These are phyloP conservation scores for Polyommatus iphigenia DNA, from an alignment of 2,888 invertebrate genomes.

Conservation along the genomic window DNA sequence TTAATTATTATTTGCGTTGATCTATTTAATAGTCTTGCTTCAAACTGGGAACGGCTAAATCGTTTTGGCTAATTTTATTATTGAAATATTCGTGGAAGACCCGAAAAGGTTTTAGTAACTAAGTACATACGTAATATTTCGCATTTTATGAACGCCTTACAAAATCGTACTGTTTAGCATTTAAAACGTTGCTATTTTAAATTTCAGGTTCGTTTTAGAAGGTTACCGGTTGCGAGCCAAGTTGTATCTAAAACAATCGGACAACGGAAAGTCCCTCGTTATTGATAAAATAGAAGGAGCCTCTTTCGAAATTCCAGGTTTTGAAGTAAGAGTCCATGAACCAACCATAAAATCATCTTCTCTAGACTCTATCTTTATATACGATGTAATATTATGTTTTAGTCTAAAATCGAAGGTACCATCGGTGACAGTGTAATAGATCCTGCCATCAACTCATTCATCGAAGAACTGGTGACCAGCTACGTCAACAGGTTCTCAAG, in stretches of 20 bases:
- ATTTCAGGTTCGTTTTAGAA: constrained; percentile 58
- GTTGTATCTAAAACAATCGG: constrained; percentile 59
- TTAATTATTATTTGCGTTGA: too few relatives aligned
- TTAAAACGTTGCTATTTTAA: not conserved
- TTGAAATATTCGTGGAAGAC: too few relatives aligned
- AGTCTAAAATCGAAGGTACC: constrained; percentile 65
- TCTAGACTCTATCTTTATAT: too few relatives aligned
- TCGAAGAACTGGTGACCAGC: constrained; percentile 63
- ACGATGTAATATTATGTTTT: constrained; percentile 39
- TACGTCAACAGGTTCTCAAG: constrained; percentile 66
- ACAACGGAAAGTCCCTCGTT: constrained; percentile 55
- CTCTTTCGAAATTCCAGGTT: constrained; percentile 52
- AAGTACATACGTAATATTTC: too few relatives aligned
- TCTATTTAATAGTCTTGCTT: too few relatives aligned
- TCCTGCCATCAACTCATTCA: constrained; percentile 61
- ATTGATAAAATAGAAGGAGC: constrained; percentile 57
- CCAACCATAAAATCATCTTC: too few relatives aligned
- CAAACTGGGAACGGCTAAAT: too few relatives aligned
- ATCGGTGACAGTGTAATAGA: constrained; percentile 74
- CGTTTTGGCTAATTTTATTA: too few relatives aligned
- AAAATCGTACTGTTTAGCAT: not conserved
- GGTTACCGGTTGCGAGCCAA: constrained; percentile 53
- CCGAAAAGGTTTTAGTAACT: too few relatives aligned
- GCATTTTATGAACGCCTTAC: too few relatives aligned
- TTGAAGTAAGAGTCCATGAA: constrained; percentile 54